Evolutionary conservation across 2,113 vertebrate genomes (phyloP).

Genomic region (Chamaea fasciata): DNA sequence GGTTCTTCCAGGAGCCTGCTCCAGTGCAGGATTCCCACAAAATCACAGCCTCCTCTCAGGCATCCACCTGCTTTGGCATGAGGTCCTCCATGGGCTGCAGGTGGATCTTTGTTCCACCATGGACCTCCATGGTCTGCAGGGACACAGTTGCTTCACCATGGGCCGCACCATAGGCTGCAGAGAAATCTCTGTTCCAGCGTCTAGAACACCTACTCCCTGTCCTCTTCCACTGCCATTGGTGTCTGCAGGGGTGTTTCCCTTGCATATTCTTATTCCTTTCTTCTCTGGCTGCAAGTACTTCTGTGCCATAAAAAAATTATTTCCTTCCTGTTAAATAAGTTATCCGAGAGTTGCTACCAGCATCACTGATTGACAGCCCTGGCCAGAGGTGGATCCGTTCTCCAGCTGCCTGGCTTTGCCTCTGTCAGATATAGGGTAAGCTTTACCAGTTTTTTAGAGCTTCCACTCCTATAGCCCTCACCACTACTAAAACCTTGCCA

Average conservation of each 20-base stretch:
- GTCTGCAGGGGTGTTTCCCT: background rate
- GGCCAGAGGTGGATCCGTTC: no score
- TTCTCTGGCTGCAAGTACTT: background rate
- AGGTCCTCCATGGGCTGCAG: background rate
- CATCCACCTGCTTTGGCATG: background rate
- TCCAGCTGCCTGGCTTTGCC: background rate
- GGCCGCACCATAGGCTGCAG: background rate
- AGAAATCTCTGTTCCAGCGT: background rate
- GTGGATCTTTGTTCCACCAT: background rate
- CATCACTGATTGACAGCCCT: background rate
- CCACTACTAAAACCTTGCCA: background rate
- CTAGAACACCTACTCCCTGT: background rate
- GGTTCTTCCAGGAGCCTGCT: background rate
- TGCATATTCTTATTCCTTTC: background rate
- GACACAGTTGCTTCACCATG: background rate
- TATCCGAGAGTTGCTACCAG: background rate
- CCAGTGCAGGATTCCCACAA: background rate
- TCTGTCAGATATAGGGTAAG: background rate
- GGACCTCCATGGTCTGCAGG: no score
- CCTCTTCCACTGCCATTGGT: background rate
- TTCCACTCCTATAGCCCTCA: background rate
- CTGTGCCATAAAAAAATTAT: background rate
- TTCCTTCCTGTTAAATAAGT: background rate
- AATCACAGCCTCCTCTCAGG: background rate
- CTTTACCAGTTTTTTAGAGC: background rate